Base-by-base conservation (phyloP, 2,888 invertebrate genomes). In the Micropterix aruncella region DNA sequence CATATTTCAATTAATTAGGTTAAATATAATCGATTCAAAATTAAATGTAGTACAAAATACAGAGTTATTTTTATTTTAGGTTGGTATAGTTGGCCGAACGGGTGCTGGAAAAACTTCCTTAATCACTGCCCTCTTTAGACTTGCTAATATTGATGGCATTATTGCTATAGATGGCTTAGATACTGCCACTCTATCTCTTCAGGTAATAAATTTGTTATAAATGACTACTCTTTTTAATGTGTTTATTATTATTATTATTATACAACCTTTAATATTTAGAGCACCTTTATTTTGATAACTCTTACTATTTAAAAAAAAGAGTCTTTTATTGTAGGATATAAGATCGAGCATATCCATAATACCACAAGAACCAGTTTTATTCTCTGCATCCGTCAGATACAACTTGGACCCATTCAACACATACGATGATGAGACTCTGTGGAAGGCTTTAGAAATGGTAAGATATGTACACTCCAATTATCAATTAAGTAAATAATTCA, bases 301-400 rank as follows among this genome's bases (percentile, higher is more conserved):
- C n/a, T n/a, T n/a, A n/a, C n/a, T n/a, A n/a, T n/a, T n/a, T n/a
- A n/a, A n/a, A n/a, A n/a, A n/a, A n/a, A n/a, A n/a, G 46, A 39
- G 14, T 16, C 27, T 38, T 18, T 39, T 78, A 36, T 61, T 77
- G 12, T 70, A 77, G 62, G 66, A 70, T n/a, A 60, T 82, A 18
- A 63, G 80, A 42, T 72, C 74, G 2, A 76, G 74, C 57, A 73
- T 80, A 44, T 77, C 79, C 41, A 79, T 79, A 46, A 80, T 80
- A 45, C 79, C 79, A 1, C 80, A 94, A 73, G 91, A 91, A 56
- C 91, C 92, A 0, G 80, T 91, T 2, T 61, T 92, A 14, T 92
- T 92, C 60, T 79, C 80, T 2, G n/a, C n/a, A n/a, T n/a, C n/a
- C n/a, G n/a, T n/a, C n/a, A n/a, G n/a, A n/a, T n/a, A n/a, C n/a